Base-by-base conservation (phyloP, 2,888 invertebrate species). In the Chrysotoxum bicinctum region DNA sequence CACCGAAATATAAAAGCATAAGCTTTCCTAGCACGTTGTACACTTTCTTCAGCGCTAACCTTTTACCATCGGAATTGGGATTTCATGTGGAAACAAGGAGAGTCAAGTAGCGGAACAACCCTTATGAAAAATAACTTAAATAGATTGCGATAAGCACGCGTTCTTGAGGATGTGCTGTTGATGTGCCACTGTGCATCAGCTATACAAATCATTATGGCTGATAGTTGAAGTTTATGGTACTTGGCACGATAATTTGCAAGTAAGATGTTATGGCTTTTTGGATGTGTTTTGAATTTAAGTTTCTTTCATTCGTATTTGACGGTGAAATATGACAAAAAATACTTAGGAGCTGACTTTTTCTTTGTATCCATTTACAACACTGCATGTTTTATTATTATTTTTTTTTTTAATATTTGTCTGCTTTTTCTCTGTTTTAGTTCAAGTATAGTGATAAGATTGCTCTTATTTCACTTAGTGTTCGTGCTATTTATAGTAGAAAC, bases 111-210 rank as follows among this genome's bases (percentile, higher is more conserved):
- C 78, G 78, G 45, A 78, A 78, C 37, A 72, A 50, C 77, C 52
- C 78, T 78, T 60, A 66, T 45, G 16, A 35, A 58, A 54, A 52
- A 82, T 82, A 72, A 72, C 72, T 68, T 77, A 68, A 82, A 82
- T 77, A 68, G 82, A 82, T 82, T 77, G 82, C 82, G 72, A 72
- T 82, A 82, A 82, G 72, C 78, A 37, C 37, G 52, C 72, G 48
- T 68, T 54, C 82, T 82, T 78, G 19, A 77, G 40, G 26, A 64
- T 70, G 23, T 52, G 50, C 30, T 37, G 14, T 37, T 56, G 58
- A 9, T 19, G 40, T 16, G 54, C 10, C 10, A 23, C n/a, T 37
- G 21, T 40, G 37, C 58, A 52, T 37, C 37, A 37, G 10, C 37
- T 60, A 40, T 16, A 8, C 14, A 14, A 56, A 32, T 48, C 21